These are phyloP conservation scores for Ageneiosus marmoratus DNA, from an alignment of 2,113 vertebrate species.

Conservation along the genomic window DNA sequence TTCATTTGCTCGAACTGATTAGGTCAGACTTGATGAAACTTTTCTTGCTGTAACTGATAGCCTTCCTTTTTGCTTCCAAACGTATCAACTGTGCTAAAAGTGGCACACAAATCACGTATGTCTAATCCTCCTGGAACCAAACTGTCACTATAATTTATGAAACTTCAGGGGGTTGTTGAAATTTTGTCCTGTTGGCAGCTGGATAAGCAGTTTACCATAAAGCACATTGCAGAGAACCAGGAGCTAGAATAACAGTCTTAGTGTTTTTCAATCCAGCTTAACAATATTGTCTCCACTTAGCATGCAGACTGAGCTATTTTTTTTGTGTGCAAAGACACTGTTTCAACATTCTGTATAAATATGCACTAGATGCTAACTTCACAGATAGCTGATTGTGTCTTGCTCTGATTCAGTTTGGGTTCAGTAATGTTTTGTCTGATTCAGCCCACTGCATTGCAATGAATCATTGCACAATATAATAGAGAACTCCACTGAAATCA, in stretches of 20 bases:
- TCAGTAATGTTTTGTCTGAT: neutral
- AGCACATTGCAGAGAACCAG: conserved; percentile 48
- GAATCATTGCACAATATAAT: conserved; percentile 4
- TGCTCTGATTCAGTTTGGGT: neutral
- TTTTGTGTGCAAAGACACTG: neutral
- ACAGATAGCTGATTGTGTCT: neutral
- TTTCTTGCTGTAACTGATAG: conserved; percentile 1
- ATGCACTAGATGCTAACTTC: neutral
- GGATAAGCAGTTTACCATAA: conserved; percentile 62
- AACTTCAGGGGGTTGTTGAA: conserved; percentile 27
- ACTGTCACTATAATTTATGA: conserved; percentile 29
- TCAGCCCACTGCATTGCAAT: neutral
- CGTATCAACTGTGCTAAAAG: conserved; percentile 7
- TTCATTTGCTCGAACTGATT: too few relatives aligned
- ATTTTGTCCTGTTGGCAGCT: conserved; percentile 59
- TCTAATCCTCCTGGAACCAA: conserved; percentile 12
- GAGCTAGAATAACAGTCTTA: conserved; percentile 54
- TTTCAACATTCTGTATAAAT: neutral
- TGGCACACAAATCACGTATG: conserved; percentile 19
- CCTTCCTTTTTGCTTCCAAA: conserved; percentile 1
- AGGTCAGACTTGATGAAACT: neutral
- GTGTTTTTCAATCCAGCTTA: conserved; percentile 46
- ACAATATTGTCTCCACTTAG: neutral
- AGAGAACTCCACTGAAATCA: conserved; percentile 33
- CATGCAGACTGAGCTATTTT: neutral